Base-by-base conservation (phyloP, 2,797 vertebrate species). In the Chaunax sp. region DNA sequence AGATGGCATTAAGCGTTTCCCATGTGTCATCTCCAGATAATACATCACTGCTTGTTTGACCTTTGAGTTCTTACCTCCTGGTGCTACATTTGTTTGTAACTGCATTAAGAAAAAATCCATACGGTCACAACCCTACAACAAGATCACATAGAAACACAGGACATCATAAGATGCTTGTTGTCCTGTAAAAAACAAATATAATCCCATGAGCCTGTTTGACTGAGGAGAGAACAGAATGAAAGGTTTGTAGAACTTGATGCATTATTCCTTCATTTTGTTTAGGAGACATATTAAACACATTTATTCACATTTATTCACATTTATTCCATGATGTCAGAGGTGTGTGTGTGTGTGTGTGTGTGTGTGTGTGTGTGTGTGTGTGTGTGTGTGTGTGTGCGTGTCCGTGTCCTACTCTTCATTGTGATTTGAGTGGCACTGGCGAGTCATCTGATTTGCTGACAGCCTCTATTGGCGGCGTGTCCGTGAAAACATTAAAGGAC, bases 401-500 rank as follows among this genome's bases (percentile, higher is more conserved):
- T 55, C 50, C 23, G 44, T 33, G 26, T 35, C 19, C 38, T 56
- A 2, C 16, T 28, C 26, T 64, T 75, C 53, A 60, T 78, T 67
- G 53, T n/a, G 41, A 72, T 78, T 64, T 44, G 1, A 30, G 61
- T 6, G 37, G 30, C 14, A 18, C 43, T 22, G 0, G 2, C 1
- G 60, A 51, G 59, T 20, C 46, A 30, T 53, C 44, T 51, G 69
- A 82, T 68, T 52, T 61, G 77, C 77, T 85, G 80, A 82, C 68
- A 33, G 47, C 33, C 61, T 77, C 45, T 35, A 75, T 72, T 25
- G 37, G 43, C 8, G 1, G 45, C 57, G 53, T 75, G 76, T 44
- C 56, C 0, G 11, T 72, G 76, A 77, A 80, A 75, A 53, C 57
- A 82, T 80, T 69, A 81, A 59, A 77, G 64, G 54, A 59, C 55